phyloP scores from a whole-genome alignment of 2,113 vertebrate genomes.

The Numida meleagris region DNA sequence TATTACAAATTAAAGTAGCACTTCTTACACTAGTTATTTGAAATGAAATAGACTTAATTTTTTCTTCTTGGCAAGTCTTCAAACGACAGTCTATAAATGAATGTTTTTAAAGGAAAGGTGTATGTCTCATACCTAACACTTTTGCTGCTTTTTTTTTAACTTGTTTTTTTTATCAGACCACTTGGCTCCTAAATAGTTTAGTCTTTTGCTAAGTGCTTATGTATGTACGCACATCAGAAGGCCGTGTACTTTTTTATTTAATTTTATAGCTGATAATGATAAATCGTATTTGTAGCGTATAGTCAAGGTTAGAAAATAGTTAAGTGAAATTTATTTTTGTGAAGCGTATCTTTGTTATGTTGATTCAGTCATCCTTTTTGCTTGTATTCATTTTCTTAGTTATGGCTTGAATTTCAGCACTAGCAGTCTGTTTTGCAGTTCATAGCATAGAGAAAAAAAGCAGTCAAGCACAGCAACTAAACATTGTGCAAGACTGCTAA shows the following conservation, averaged over 20 bases:
- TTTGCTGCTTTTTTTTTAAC: not conserved
- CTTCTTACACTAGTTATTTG: not conserved
- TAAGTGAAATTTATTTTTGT: not conserved
- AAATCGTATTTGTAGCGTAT: not conserved
- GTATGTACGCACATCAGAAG: not conserved
- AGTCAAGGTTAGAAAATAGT: not conserved
- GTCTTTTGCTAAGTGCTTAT: not conserved
- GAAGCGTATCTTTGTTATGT: not conserved
- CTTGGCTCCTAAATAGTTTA: not conserved
- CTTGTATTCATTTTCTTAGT: not conserved
- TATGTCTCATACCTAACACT: not conserved
- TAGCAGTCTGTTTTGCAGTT: not conserved
- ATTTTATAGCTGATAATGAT: not conserved
- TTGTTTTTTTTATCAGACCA: not conserved
- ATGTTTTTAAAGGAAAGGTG: not conserved
- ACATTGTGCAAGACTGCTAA: not conserved
- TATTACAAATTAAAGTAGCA: not conserved
- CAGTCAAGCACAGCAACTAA: not conserved
- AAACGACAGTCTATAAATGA: not conserved
- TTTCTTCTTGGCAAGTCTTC: not conserved
- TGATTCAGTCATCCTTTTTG: not conserved
- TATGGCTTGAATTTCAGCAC: not conserved
- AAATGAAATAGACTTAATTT: not conserved
- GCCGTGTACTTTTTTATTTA: not conserved
- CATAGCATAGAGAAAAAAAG: not conserved